These are phyloP conservation scores for Poeciliopsis retropinna DNA, from an alignment of 2,113 vertebrate genomes.

Conservation along the genomic window DNA sequence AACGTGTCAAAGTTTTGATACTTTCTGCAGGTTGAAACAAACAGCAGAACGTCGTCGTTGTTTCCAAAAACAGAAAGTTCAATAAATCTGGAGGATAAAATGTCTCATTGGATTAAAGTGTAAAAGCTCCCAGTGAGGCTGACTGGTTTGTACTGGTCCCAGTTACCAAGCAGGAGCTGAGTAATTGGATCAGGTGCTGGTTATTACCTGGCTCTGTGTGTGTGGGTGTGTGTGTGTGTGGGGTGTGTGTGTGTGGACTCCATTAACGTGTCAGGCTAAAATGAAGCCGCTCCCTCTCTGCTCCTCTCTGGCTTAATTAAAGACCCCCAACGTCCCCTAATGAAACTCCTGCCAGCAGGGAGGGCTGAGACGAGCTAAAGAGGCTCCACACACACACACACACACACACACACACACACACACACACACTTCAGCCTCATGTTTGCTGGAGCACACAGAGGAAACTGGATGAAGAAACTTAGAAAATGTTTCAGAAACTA, in stretches of 20 bases:
- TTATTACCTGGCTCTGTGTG: constrained; percentile 7
- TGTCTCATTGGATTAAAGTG: too few relatives aligned
- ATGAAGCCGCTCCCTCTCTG: constrained; percentile 27
- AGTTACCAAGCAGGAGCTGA: neutral
- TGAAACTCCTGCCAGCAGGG: constrained; percentile 47
- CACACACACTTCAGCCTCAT: neutral
- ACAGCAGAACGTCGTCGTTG: too few relatives aligned
- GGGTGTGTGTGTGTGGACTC: neutral
- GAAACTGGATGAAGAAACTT: too few relatives aligned
- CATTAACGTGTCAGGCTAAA: constrained; percentile 33
- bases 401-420: neutral
- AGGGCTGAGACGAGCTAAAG: constrained; percentile 12
- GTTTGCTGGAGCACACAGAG: too few relatives aligned
- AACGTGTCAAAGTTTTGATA: too few relatives aligned
- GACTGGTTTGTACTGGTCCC: constrained; percentile 1
- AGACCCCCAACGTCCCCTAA: constrained; percentile 32
- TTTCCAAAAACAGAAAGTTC: neutral
- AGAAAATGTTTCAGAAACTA: too few relatives aligned
- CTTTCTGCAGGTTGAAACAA: too few relatives aligned
- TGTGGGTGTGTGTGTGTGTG: neutral
- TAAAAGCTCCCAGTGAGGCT: neutral
- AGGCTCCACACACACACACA: neutral
- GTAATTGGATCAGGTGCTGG: neutral
- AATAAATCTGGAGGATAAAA: too few relatives aligned
- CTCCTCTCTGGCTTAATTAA: constrained; percentile 46